These are phyloP conservation scores for Odontomyia ornata DNA, from an alignment of 2,888 invertebrate genomes.

Conservation along the genomic window DNA sequence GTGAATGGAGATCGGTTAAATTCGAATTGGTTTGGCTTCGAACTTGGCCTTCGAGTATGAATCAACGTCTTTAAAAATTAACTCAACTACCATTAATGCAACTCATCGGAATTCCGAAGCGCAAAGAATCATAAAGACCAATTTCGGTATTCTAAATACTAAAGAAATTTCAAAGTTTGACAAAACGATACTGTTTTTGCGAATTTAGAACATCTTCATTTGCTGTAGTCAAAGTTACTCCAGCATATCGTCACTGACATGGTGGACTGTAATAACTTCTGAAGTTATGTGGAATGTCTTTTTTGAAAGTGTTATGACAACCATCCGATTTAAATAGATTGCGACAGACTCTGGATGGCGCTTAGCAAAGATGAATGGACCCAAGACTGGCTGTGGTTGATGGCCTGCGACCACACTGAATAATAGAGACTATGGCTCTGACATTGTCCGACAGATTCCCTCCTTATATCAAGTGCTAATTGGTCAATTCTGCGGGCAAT, in stretches of 20 bases:
- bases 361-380: constrained; percentile 18
- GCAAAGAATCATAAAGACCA: too few relatives aligned
- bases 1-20: neutral
- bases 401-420: constrained; percentile 14
- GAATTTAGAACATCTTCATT: too few relatives aligned
- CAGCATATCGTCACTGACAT: neutral
- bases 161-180: too few relatives aligned
- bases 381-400: neutral
- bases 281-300: constrained; percentile 9
- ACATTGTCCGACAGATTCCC: constrained; percentile 1
- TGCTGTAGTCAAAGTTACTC: neutral
- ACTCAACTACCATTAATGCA: too few relatives aligned
- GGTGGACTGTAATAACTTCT: constrained; percentile 25
- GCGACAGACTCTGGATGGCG: constrained; percentile 28
- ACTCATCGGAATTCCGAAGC: too few relatives aligned
- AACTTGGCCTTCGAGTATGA: neutral
- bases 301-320: constrained; percentile 39
- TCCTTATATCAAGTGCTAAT: constrained; percentile 17
- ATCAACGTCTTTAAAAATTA: too few relatives aligned
- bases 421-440: neutral
- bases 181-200: too few relatives aligned
- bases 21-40: neutral
- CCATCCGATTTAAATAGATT: constrained; percentile 24
- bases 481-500: constrained; percentile 16
- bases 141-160: too few relatives aligned